Conservation (phyloP, 2,113 vertebrate species). For the Poecile atricapillus region DNA sequence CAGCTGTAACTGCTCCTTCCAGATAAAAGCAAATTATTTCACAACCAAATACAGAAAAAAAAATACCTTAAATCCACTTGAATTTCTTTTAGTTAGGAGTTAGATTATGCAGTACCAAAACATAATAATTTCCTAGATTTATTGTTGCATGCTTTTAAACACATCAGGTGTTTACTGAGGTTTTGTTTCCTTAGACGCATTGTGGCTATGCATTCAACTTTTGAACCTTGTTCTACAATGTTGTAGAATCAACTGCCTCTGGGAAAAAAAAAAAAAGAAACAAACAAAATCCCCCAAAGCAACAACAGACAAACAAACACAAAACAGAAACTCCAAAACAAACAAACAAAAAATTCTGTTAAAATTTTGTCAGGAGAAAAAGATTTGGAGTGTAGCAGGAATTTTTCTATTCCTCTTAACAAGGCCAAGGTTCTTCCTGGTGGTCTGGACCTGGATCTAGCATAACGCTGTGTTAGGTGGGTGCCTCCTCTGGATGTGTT, state of each 20-base stretch:
- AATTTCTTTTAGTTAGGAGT: background rate
- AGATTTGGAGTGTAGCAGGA: background rate
- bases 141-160: background rate
- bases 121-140: background rate
- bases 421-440: background rate
- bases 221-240: background rate
- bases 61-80: background rate
- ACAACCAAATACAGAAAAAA: background rate
- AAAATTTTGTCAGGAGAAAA: background rate
- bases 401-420: background rate
- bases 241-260: background rate
- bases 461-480: fast-evolving
- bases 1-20: background rate
- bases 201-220: background rate
- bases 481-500: background rate
- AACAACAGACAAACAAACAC: background rate
- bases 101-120: background rate
- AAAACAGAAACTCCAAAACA: background rate
- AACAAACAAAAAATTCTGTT: background rate
- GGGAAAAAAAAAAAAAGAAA: background rate
- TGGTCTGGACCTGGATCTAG: background rate
- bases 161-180: background rate
- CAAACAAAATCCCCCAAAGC: background rate
- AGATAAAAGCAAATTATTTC: background rate
- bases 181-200: constrained; percentile 7